Base-by-base conservation (phyloP, 2,888 invertebrate genomes). In the Nemurella pictetii region DNA sequence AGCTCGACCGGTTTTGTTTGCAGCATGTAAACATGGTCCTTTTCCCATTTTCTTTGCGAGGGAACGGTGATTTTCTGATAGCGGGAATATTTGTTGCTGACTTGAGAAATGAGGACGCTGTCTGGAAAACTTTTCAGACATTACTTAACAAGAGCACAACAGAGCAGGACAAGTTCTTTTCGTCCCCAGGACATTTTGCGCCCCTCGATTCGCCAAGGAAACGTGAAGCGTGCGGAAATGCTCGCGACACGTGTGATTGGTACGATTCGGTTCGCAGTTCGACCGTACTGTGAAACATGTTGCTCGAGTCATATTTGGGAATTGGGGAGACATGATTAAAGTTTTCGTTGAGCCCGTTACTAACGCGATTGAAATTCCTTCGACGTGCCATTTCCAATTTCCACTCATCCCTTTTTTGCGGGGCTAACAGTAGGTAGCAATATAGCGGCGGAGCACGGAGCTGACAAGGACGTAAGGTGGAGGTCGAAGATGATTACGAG, bases 281-380 rank as follows among this genome's bases (percentile, higher is more conserved):
- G 20, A 20, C 55, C 1, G 55, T n/a, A 36, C 26, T 75, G 75
- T 27, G 28, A 75, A 28, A 75, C 26, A 75, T 75, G n/a, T 75
- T 26, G 27, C 75, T 27, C 1, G 75, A 75, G 75, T 75, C 75
- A 75, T 55, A 55, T 55, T 55, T 7, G 55, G 20, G 55, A 55
- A 20, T n/a, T n/a, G n/a, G n/a, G n/a, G n/a, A n/a, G n/a, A n/a
- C 9, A 55, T 55, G 55, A 20, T 55, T 55, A 75, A 75, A 28
- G 75, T 75, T 75, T 27, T 75, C n/a, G 26, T 75, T 75, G 75
- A 75, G 26, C 55, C 55, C 55, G 55, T 55, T 55, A 55, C 55
- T 55, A 55, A 55, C 75, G 12, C 75, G 75, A 75, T 75, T 75
- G 75, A 25, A 75, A 75, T 75, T 27, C 75, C 28, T 75, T 26